Percentiles rank a stretch among this genome's conserved stretches.
Evolutionary conservation across 2,888 invertebrate species (phyloP).

Genomic region (Drosophila anceps): DNA sequence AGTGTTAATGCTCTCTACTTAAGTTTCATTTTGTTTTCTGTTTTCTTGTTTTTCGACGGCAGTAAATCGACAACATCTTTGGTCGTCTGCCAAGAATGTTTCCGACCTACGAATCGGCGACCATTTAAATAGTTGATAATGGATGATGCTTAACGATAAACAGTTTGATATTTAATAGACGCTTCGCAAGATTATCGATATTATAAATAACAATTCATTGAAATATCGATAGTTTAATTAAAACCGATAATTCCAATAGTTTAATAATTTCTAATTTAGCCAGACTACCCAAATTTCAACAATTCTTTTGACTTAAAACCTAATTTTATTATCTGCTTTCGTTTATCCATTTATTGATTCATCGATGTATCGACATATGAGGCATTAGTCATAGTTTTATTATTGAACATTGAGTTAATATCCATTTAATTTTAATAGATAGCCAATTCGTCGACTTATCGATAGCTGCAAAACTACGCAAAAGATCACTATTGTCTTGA

Average conservation of each 20-base stretch:
- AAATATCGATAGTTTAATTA: background rate
- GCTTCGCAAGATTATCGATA: background rate
- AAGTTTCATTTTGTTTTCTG: constrained; percentile 22
- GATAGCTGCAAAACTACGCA: background rate
- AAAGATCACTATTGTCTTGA: background rate
- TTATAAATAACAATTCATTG: too few relatives aligned
- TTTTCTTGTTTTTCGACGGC: background rate
- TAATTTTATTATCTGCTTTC: too few relatives aligned
- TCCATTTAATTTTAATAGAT: too few relatives aligned
- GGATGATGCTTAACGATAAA: background rate
- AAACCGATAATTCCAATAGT: background rate
- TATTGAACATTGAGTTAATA: too few relatives aligned
- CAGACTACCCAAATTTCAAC: background rate
- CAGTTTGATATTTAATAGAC: background rate
- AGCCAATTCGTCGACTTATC: too few relatives aligned
- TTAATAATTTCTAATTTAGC: background rate
- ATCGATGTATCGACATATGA: background rate
- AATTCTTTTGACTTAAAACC: too few relatives aligned
- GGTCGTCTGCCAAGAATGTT: background rate
- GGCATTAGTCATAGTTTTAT: background rate
- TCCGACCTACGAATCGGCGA: background rate
- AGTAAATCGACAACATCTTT: constrained; percentile 25
- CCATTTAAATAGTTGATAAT: constrained; percentile 4
- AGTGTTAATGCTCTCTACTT: constrained; percentile 45
- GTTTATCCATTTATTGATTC: too few relatives aligned